Evolutionary conservation across 2,797 vertebrate species (phyloP).

Genomic region (Lepilemur septentrionalis): DNA sequence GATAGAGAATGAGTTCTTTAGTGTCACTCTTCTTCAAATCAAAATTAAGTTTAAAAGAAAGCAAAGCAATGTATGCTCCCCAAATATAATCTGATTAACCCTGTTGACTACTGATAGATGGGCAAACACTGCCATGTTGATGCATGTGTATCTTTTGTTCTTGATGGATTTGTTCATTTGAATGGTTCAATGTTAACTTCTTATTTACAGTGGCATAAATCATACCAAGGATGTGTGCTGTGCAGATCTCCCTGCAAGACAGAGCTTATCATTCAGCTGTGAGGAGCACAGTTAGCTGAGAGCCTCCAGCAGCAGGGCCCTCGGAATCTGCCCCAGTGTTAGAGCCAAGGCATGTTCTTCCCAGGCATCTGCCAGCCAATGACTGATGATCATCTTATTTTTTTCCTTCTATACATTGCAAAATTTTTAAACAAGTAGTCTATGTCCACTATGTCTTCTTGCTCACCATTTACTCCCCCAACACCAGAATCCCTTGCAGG

Average conservation of each 20-base stretch:
- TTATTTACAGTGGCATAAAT: background rate
- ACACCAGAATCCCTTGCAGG: background rate
- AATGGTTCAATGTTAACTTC: background rate
- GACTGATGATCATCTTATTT: background rate
- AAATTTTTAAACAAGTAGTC: background rate
- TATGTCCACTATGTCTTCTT: background rate
- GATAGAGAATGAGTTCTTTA: slow-evolving; percentile 63
- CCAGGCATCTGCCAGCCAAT: background rate
- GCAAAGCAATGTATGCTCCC: background rate
- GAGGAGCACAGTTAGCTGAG: background rate
- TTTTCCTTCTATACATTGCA: background rate
- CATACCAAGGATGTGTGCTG: background rate
- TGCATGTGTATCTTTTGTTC: background rate
- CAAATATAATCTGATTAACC: background rate
- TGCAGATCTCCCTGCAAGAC: background rate
- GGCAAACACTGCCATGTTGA: background rate
- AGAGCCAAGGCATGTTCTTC: background rate
- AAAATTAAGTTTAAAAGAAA: slow-evolving; percentile 62
- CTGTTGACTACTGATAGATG: background rate
- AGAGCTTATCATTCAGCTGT: background rate
- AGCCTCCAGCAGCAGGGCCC: background rate
- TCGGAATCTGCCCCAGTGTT: background rate
- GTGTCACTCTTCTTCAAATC: slow-evolving; percentile 62
- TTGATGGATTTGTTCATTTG: background rate
- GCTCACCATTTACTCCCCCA: background rate